Evolutionary conservation across 2,888 invertebrate genomes (phyloP), one percentile per base, ranked within the genome.

Genomic region (Phragmatobia fuliginosa): DNA sequence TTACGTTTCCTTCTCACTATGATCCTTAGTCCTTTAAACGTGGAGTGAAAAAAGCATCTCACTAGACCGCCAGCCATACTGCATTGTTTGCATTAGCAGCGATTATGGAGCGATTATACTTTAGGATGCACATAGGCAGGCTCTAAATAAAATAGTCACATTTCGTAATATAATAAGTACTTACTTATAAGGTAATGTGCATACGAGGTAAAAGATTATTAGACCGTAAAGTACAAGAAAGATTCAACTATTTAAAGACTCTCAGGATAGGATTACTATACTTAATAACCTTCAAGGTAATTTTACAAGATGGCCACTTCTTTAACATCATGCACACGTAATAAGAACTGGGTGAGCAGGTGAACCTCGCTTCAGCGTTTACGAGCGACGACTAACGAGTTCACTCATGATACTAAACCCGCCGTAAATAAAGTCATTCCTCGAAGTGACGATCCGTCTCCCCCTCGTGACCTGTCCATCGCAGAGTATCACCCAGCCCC

Each of bases 401-500:
- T 81, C 88, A 81, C 88, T 89, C 90, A 84, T 86, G 87, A 88
- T 87, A 87, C 88, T 91, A 91, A 91, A 90, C 83, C 71, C 69
- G 75, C 72, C 80, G 86, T 90, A 89, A 88, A 89, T 90, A 88
- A 87, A 87, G 85, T 83, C 84, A 86, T 90, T 87, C 70, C 71
- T 70, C 70, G 69, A 74, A 66, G 65, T 68, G 70, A 65, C 65
- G 68, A 68, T 71, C 68, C 49, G 25, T 61, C 28, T 38, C 18
- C 45, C 67, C 36, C 49, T 31, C 52, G 21, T 28, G 36, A 38
- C 33, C 49, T 31, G 25, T 28, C 45, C 64, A 41, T 32, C 49
- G 31, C 52, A 31, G 38, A 28, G 25, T 62, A 38, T 62, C 16
- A 11, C 32, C 52, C 25, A 6, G 25, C 11, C 49, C 56, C 41